Evolutionary conservation across 2,797 vertebrate genomes (phyloP).

Genomic region (Macropodus opercularis): DNA sequence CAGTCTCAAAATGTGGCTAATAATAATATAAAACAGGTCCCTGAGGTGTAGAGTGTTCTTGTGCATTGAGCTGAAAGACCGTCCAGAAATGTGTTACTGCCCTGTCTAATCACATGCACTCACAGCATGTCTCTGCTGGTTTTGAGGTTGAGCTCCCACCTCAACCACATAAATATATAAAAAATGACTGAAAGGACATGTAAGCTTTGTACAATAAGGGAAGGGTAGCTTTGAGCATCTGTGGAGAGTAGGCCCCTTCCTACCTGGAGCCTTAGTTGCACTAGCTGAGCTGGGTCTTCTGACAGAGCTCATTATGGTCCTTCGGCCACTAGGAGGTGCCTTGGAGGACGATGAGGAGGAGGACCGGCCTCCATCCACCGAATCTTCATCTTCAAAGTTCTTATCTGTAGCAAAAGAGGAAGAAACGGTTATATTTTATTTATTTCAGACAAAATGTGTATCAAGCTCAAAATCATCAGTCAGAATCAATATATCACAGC

Average conservation of each 20-base stretch:
- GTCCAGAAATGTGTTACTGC: too few relatives aligned
- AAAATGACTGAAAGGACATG: too few relatives aligned
- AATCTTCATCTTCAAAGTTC: conserved; percentile 99
- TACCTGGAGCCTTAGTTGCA: conserved; percentile 87
- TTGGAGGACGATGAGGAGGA: conserved; percentile 95
- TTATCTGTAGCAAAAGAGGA: conserved; percentile 85
- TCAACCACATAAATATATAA: too few relatives aligned
- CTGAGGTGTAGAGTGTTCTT: too few relatives aligned
- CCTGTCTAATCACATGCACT: too few relatives aligned
- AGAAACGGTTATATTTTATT: not conserved
- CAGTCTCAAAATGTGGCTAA: not conserved
- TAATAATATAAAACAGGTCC: not conserved
- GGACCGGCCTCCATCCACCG: conserved; percentile 95
- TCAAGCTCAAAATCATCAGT: too few relatives aligned
- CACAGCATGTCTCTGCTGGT: too few relatives aligned
- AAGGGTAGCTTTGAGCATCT: not conserved
- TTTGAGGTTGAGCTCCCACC: too few relatives aligned
- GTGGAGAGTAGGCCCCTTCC: conserved; percentile 5
- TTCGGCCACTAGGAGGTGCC: conserved; percentile 85
- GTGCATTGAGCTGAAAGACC: too few relatives aligned
- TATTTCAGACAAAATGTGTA: not conserved
- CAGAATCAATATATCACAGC: conserved; percentile 32
- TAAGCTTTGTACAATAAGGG: too few relatives aligned
- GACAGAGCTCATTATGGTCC: conserved; percentile 82
- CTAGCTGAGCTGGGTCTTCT: conserved; percentile 87